Evolutionary conservation across 2,888 invertebrate genomes (phyloP).

Genomic region (Cetonia aurata): DNA sequence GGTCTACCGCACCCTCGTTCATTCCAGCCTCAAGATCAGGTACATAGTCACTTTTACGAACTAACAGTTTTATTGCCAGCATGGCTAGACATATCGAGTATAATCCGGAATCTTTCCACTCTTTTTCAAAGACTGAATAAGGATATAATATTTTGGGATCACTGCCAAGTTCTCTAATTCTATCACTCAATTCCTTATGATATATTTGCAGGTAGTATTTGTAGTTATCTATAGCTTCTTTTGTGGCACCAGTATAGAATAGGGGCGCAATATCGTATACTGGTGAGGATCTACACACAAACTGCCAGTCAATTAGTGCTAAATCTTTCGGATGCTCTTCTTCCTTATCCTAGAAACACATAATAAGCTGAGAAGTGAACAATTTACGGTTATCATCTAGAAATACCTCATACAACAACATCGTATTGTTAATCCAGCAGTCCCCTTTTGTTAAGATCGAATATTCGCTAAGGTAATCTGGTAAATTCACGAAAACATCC

Average conservation of each 20-base stretch:
- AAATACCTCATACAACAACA: constrained; percentile 47
- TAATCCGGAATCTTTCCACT: constrained; percentile 4
- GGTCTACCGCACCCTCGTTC: background rate
- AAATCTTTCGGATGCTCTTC: constrained; percentile 1
- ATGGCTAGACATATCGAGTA: constrained; percentile 1
- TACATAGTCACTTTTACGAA: background rate
- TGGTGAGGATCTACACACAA: constrained; percentile 8
- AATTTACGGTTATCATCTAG: too few relatives aligned
- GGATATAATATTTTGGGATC: constrained; percentile 22
- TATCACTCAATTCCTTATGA: constrained; percentile 7
- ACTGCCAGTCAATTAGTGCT: constrained; percentile 24
- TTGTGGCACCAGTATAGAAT: constrained; percentile 7
- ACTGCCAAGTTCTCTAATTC: constrained; percentile 25
- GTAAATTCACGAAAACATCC: constrained; percentile 3
- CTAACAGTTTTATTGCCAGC: background rate
- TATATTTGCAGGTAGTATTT: constrained; percentile 14
- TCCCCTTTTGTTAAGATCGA: constrained; percentile 46
- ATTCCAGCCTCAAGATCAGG: background rate
- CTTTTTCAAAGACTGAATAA: constrained; percentile 8
- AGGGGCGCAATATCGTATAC: constrained; percentile 8
- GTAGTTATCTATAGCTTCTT: constrained; percentile 10
- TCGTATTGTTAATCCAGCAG: constrained; percentile 50
- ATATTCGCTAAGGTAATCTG: constrained; percentile 19
- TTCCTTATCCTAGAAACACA: constrained; percentile 2
- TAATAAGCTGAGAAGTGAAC: background rate